A percentile compares a stretch with the other conserved stretches of the same genome.
Evolutionary conservation across 2,113 vertebrate genomes (phyloP).

Genomic region (Neogobius melanostomus): DNA sequence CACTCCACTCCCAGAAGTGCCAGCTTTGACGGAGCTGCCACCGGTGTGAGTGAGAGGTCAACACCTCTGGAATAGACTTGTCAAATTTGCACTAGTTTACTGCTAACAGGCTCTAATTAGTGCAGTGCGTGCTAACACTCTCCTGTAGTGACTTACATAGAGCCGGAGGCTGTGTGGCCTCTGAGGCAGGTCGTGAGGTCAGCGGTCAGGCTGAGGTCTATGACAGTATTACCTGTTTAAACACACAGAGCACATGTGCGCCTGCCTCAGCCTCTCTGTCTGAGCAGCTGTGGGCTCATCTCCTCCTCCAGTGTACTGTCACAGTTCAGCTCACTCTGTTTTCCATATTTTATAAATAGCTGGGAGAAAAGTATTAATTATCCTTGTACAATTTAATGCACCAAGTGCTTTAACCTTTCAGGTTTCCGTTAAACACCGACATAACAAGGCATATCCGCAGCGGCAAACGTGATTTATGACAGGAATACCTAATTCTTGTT

Average conservation of each 20-base stretch:
- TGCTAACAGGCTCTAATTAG: slow-evolving; percentile 77
- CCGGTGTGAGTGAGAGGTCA: slow-evolving; percentile 67
- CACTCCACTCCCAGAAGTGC: slow-evolving; percentile 50
- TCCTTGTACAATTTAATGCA: slow-evolving; percentile 99
- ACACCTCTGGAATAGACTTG: slow-evolving; percentile 75
- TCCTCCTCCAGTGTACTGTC: slow-evolving; percentile 85
- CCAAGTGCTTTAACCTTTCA: slow-evolving; percentile 99
- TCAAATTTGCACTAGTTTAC: slow-evolving; percentile 73
- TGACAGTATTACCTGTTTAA: slow-evolving; percentile 28
- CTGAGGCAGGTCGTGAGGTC: slow-evolving; percentile 34
- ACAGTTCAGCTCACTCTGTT: slow-evolving; percentile 92
- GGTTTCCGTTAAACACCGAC: slow-evolving; percentile 96
- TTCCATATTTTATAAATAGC: slow-evolving; percentile 99
- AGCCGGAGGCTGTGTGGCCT: background rate
- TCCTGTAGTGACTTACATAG: slow-evolving; percentile 6
- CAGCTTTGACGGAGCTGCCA: slow-evolving; percentile 40
- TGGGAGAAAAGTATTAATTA: slow-evolving; percentile 99
- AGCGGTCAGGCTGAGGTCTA: background rate
- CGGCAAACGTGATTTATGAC: slow-evolving; percentile 99
- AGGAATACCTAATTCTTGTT: slow-evolving; percentile 99
- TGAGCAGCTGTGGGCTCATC: slow-evolving; percentile 26
- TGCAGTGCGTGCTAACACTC: slow-evolving; percentile 35
- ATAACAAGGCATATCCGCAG: slow-evolving; percentile 98
- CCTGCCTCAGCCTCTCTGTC: slow-evolving; percentile 14
- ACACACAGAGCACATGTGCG: background rate